These are phyloP conservation scores for Cephus cinctus DNA, from an alignment of 1,140 invertebrate genomes.

Conservation along the genomic window DNA sequence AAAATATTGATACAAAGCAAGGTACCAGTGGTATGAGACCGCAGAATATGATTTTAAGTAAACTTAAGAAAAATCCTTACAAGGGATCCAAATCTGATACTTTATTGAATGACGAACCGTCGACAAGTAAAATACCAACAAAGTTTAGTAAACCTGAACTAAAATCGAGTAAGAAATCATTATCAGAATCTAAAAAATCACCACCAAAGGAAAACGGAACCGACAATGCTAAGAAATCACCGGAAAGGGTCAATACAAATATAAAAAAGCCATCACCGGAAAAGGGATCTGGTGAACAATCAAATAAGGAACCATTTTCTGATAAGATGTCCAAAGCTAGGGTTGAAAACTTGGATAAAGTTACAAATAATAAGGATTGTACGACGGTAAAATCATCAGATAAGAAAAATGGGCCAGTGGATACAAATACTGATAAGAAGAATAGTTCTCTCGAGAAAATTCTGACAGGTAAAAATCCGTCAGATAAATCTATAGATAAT, in stretches of 20 bases:
- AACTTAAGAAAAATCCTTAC: constrained; percentile 40
- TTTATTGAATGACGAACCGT: constrained; percentile 16
- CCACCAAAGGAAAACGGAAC: constrained; percentile 21
- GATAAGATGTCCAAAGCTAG: no score
- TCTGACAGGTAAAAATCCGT: neutral
- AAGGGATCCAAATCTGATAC: constrained; percentile 35
- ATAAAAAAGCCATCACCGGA: constrained; percentile 22
- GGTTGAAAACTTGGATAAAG: no score
- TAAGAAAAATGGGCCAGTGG: no score
- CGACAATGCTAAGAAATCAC: constrained; percentile 15
- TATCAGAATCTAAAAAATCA: constrained; percentile 26
- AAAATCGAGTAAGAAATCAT: constrained; percentile 22
- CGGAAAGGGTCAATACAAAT: constrained; percentile 25
- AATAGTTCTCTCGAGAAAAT: constrained; percentile 23
- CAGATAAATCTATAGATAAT: neutral
- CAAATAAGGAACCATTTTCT: no score
- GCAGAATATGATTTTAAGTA: constrained; percentile 33
- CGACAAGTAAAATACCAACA: constrained; percentile 45
- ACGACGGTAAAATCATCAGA: no score
- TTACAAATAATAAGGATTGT: no score
- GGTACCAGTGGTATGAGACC: constrained; percentile 12
- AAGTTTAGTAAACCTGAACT: constrained; percentile 32
- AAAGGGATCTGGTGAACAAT: no score
- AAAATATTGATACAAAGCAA: constrained; percentile 60
- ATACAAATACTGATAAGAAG: no score